Base-by-base conservation (phyloP, 2,888 invertebrate species). In the Aspidapion aeneum region DNA sequence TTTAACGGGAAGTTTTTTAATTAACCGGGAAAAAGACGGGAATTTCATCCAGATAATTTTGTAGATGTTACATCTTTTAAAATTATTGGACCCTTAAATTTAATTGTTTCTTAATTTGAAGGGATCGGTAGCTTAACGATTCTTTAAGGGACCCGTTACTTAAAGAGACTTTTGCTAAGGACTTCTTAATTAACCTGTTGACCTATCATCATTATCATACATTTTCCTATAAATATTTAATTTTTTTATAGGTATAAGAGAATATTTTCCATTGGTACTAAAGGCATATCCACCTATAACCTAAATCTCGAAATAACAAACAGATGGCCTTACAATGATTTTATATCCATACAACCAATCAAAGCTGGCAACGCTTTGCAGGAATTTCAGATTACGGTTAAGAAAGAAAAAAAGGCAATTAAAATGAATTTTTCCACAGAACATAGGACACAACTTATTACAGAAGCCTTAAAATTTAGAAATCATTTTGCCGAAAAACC, bases 361-460 rank as follows among this genome's bases (percentile, higher is more conserved):
- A 86, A 84, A 77, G 77, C 85, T 60, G 78, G 78, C 3, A 74
- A 78, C 70, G 79, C 81, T 16, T 83, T 83, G 60, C 84, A 85
- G 79, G 93, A 93, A 77, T 93, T 93, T 75, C 86, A 90, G 61
- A 88, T 95, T 71, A 87, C 89, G 12, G 90, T 95, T 84, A 91
- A 91, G 74, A 96, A 94, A 74, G 93, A 93, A 21, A 91, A 92
- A 74, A 97, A 97, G 82, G 83, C 88, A 56, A 98, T 98, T 77
- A 89, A 90, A 12, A 98, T 99, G 93, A 92, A 90, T 76, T 96
- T 99, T 79, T 96, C 98, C 12, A 95, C 96, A 0, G 98, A 99
- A 75, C 93, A 96, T 79, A 89, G 98, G 74, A 89, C 93, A 64
- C 89, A 97, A 71, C 87, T 99, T 70, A 83, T 99, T 56, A 96